Conservation (phyloP, 2,797 vertebrate species). For the Poecilia gillii region DNA sequence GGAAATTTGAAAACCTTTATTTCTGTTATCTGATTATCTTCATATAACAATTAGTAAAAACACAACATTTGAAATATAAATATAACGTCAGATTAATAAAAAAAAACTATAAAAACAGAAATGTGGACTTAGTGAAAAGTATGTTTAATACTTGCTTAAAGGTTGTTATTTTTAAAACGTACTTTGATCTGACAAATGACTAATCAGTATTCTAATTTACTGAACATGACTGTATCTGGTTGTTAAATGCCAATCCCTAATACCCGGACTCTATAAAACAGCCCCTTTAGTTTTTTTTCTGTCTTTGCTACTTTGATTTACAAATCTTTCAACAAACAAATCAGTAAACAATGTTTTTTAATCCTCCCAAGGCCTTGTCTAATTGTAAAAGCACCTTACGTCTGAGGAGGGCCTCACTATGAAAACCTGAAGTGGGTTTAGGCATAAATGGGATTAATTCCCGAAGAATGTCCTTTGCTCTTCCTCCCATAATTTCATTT, state of each 20-base stretch:
- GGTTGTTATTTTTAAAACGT: not conserved
- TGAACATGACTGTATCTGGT: slow-evolving; percentile 1
- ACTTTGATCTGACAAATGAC: not conserved
- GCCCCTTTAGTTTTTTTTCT: slow-evolving; percentile 2
- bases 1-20: not conserved
- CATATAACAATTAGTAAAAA: not conserved
- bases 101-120: not conserved
- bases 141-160: not conserved
- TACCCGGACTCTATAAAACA: not conserved
- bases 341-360: slow-evolving; percentile 53
- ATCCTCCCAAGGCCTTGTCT: slow-evolving; percentile 68
- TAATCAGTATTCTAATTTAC: not conserved
- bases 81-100: not conserved
- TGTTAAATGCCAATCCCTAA: slow-evolving; percentile 5
- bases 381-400: slow-evolving; percentile 78
- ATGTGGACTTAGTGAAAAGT: not conserved
- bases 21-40: not conserved
- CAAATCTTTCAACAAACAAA: slow-evolving; percentile 58
- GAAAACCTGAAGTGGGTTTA: slow-evolving; percentile 81
- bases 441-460: slow-evolving; percentile 85
- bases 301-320: slow-evolving; percentile 30
- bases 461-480: slow-evolving; percentile 85
- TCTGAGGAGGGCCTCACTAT: slow-evolving; percentile 74
- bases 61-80: not conserved
- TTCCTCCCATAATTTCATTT: slow-evolving; percentile 86